Conservation (phyloP, 2,113 vertebrate genomes). For the Vidua chalybeata region DNA sequence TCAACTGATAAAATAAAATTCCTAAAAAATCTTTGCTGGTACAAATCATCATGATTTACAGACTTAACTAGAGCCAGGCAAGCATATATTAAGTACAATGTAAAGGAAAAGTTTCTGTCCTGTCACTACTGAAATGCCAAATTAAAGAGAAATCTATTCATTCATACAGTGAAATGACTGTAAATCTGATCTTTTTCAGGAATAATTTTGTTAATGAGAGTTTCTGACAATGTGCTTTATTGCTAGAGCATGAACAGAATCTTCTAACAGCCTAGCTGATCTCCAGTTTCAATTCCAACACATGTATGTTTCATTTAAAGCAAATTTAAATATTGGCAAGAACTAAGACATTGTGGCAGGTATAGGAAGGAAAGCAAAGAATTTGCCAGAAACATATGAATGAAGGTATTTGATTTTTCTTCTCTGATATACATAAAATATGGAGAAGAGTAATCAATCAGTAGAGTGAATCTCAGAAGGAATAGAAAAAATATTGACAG, state of each 20-base stretch:
- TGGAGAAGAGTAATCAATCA: slow-evolving; percentile 32
- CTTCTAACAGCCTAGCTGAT: not conserved
- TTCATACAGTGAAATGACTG: slow-evolving; percentile 55
- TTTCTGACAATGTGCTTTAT: not conserved
- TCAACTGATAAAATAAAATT: slow-evolving; percentile 38
- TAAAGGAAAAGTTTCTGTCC: slow-evolving; percentile 16
- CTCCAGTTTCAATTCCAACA: not conserved
- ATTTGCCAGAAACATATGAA: not conserved
- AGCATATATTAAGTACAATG: slow-evolving; percentile 51
- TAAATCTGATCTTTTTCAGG: slow-evolving; percentile 42
- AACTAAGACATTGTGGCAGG: not conserved
- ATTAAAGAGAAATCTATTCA: slow-evolving; percentile 54
- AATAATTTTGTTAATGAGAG: slow-evolving; percentile 27
- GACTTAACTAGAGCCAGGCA: slow-evolving; percentile 62
- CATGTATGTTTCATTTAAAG: not conserved
- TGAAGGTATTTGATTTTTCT: slow-evolving; percentile 17
- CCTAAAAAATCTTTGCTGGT: not conserved
- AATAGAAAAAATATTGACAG: slow-evolving; percentile 6
- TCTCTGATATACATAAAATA: slow-evolving; percentile 9
- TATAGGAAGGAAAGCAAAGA: not conserved
- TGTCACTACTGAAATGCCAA: slow-evolving; percentile 26
- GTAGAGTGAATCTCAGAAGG: not conserved
- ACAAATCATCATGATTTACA: slow-evolving; percentile 44
- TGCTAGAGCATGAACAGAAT: not conserved
- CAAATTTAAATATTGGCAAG: not conserved